Conservation (phyloP, 2,888 invertebrate species). For the Erebia epiphron region DNA sequence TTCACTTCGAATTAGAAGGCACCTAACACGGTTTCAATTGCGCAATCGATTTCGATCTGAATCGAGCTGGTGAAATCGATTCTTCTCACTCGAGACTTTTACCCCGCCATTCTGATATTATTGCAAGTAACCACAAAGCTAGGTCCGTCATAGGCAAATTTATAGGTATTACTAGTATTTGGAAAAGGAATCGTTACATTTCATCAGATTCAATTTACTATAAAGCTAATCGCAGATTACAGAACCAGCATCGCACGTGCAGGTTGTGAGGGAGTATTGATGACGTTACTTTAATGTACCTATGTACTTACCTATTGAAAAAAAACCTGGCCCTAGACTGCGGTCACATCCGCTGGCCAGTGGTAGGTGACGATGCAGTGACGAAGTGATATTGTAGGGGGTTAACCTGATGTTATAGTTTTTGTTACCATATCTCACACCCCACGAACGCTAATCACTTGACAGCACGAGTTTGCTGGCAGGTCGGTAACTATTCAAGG, state of each 20-base stretch:
- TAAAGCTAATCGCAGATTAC: not conserved
- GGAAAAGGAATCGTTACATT: constrained; percentile 29
- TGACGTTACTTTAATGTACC: too few relatives aligned
- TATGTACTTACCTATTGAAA: too few relatives aligned
- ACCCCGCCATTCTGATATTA: constrained; percentile 28
- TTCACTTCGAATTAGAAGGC: constrained; percentile 2
- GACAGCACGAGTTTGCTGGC: too few relatives aligned
- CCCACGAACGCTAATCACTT: too few relatives aligned
- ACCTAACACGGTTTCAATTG: not conserved
- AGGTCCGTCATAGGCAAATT: constrained; percentile 21
- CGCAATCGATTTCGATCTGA: constrained; percentile 20
- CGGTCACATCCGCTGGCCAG: too few relatives aligned
- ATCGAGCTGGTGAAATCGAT: constrained; percentile 27
- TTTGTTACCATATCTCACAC: too few relatives aligned
- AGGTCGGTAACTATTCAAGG: too few relatives aligned
- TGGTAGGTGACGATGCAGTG: too few relatives aligned
- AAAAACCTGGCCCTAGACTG: too few relatives aligned
- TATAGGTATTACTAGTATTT: constrained; percentile 23
- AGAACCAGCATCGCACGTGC: not conserved
- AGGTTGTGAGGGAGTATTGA: too few relatives aligned
- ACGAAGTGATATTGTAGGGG: too few relatives aligned
- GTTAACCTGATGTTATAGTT: too few relatives aligned
- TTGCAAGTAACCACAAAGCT: constrained; percentile 25
- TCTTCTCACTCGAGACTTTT: constrained; percentile 14
- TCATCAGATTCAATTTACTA: not conserved